phyloP scores from a whole-genome alignment of 92 coral and sea anemone species.

The Bergia sp. region DNA sequence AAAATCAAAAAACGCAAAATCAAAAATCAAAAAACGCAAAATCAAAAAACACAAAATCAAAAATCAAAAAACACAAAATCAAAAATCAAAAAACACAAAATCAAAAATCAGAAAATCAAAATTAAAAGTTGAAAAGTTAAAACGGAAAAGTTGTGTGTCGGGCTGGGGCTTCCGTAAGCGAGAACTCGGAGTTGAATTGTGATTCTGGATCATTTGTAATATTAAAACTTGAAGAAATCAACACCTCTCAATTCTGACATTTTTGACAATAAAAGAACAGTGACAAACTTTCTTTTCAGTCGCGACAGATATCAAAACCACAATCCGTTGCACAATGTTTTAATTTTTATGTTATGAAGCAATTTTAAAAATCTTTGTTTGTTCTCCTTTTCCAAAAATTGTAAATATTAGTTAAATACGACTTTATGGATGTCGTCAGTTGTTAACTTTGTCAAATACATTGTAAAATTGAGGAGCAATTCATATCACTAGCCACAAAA shows the following conservation, averaged over 20 bases:
- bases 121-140: too few species aligned
- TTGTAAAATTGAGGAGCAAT: slow-evolving; percentile 5
- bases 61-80: too few species aligned
- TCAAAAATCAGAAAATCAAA: too few species aligned
- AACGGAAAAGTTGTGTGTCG: too few species aligned
- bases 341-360: not conserved
- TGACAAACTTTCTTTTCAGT: not conserved
- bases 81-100: too few species aligned
- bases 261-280: not conserved
- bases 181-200: too few species aligned
- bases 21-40: too few species aligned
- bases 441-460: not conserved
- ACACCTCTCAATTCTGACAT: not conserved
- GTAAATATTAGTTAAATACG: not conserved
- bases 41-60: too few species aligned
- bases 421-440: not conserved
- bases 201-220: too few species aligned
- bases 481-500: not conserved
- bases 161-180: too few species aligned
- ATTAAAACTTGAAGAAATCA: too few species aligned
- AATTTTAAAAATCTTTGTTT: not conserved
- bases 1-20: too few species aligned
- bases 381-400: slow-evolving; percentile 2
- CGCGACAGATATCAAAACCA: not conserved
- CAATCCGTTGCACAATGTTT: not conserved